Base-by-base conservation (phyloP, 2,113 vertebrate genomes). In the Gymnorhina tibicen region DNA sequence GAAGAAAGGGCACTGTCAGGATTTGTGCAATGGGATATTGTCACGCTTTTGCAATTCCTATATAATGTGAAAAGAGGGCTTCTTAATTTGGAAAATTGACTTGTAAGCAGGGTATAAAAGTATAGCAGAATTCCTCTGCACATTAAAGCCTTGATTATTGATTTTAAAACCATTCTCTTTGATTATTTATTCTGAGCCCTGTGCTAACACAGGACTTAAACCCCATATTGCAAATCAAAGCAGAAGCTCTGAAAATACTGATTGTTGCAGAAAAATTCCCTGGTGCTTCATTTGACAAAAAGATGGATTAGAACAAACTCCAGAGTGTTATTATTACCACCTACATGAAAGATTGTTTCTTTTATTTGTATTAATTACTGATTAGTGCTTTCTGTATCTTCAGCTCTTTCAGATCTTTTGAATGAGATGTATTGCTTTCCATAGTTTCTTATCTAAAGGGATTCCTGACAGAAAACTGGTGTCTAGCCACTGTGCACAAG, bases 301-400 rank as follows among this genome's bases (percentile, higher is more conserved):
- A 98, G 93, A 97, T 76, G 95, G 89, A 97, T 97, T 97, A 96
- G 96, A 97, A 88, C 69, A 93, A 97, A 94, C 90, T 93, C 92
- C 46, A 52, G 86, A 91, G 91, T 92, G 77, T 97, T 97, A 98
- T 98, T 98, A 97, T 97, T 93, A 82, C 93, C 92, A 94, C 87
- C 87, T 91, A 50, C 87, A 67, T 96, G 97, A 98, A 95, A 94
- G 97, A 98, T 95, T 91, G 96, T 97, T 95, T 98, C 95, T 96
- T 95, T 84, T 83, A 95, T 96, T 96, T 93, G 85, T 97, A 92
- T 96, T 97, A 98, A 97, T 98, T 97, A 96, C 96, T 97, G 97
- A 98, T 98, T 97, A 97, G 95, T 52, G 39, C 89, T 85, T 91
- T 89, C 94, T 97, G 89, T 93, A 94, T 91, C 95, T 97, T 87